These are phyloP conservation scores for Lasioglossum leucozonium DNA, from an alignment of 2,888 invertebrate species.

Conservation along the genomic window DNA sequence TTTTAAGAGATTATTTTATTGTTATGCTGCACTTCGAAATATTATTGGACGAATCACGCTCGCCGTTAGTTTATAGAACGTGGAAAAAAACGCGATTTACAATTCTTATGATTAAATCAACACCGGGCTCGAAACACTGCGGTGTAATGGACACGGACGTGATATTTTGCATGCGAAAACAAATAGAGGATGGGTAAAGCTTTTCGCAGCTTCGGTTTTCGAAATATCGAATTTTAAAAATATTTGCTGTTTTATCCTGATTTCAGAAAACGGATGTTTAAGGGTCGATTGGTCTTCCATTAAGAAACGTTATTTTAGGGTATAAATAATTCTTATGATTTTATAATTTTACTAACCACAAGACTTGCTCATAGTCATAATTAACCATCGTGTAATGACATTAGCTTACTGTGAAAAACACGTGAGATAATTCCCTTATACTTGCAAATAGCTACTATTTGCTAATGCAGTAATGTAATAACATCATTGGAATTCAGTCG, in stretches of 20 bases:
- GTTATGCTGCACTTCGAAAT: neutral
- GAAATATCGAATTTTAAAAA: neutral
- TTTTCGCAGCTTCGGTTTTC: neutral
- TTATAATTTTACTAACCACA: too few relatives aligned
- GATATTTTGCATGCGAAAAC: neutral
- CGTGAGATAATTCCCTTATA: neutral
- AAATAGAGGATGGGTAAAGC: neutral
- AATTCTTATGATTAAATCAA: neutral
- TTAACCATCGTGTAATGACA: neutral
- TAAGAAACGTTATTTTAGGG: too few relatives aligned
- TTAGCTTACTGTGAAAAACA: neutral
- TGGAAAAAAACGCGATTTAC: neutral
- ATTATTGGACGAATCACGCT: neutral
- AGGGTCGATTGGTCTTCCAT: neutral
- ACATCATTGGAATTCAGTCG: neutral
- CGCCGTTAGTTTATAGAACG: neutral
- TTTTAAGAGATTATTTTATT: slow-evolving; percentile 1
- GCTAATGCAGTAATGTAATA: neutral
- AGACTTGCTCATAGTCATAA: neutral
- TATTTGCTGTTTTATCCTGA: neutral
- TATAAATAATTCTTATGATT: too few relatives aligned
- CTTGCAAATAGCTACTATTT: neutral
- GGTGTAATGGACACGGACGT: neutral
- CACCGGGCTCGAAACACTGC: neutral
- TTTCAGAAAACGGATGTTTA: neutral